phyloP scores from a whole-genome alignment of 1,140 invertebrate species.

The Bilobella aurantiaca region DNA sequence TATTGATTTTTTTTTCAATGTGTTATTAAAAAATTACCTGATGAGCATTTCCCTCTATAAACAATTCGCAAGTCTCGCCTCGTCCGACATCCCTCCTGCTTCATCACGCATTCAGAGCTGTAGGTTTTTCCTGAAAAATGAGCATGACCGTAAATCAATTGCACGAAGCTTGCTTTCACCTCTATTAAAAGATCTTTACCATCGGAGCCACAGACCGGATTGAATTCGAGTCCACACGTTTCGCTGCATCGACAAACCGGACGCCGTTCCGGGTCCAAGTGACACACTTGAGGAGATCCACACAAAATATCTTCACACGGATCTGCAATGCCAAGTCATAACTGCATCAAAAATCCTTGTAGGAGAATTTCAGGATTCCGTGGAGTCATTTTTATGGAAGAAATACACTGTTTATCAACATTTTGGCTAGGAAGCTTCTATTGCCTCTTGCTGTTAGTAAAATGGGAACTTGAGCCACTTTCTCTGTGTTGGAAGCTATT shows the following conservation, averaged over 20 bases:
- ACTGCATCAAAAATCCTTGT: background rate
- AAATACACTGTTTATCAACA: background rate
- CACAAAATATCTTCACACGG: slow-evolving; percentile 46
- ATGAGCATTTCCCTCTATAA: slow-evolving; percentile 46
- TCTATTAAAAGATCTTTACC: slow-evolving; percentile 42
- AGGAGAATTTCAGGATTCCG: too few species aligned
- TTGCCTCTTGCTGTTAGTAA: background rate
- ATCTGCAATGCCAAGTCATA: slow-evolving; percentile 39
- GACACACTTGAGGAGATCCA: slow-evolving; percentile 44
- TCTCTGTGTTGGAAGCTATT: too few species aligned
- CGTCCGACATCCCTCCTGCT: slow-evolving; percentile 42
- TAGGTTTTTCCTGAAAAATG: slow-evolving; percentile 41
- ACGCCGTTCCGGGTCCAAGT: slow-evolving; percentile 43
- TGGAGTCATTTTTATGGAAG: background rate
- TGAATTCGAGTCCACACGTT: slow-evolving; percentile 43
- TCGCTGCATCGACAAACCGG: slow-evolving; percentile 45
- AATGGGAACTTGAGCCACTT: background rate
- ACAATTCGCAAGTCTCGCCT: slow-evolving; percentile 40
- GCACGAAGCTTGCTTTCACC: background rate
- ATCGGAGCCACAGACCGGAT: slow-evolving; percentile 48
- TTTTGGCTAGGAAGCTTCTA: background rate
- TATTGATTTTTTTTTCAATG: too few species aligned
- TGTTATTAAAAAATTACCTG: slow-evolving; percentile 47
- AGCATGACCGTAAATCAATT: background rate
- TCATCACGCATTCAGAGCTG: slow-evolving; percentile 45